Conservation (phyloP, 2,113 vertebrate genomes). For the Rhabdornis inornatus region DNA sequence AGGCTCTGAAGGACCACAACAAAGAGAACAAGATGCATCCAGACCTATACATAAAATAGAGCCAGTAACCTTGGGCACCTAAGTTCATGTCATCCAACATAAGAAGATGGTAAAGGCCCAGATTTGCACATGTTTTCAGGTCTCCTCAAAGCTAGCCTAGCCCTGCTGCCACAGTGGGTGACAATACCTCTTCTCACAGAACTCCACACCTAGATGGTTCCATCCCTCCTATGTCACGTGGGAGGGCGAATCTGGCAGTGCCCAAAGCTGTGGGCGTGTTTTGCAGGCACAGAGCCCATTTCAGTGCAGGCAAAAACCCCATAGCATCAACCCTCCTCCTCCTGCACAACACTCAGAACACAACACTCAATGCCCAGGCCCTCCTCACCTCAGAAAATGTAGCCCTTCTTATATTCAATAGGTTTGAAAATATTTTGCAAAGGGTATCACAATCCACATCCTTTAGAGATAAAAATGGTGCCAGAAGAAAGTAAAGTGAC, state of each 20-base stretch:
- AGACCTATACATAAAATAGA: background rate
- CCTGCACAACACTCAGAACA: background rate
- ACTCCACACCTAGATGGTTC: rapidly evolving
- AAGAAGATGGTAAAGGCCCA: background rate
- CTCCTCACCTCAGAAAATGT: background rate
- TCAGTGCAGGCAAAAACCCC: background rate
- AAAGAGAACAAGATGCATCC: background rate
- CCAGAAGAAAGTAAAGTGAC: background rate
- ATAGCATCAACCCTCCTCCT: background rate
- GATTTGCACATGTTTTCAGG: background rate
- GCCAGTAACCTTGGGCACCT: background rate
- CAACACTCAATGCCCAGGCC: rapidly evolving
- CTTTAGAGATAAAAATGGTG: background rate
- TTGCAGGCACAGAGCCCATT: rapidly evolving
- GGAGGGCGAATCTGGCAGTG: background rate
- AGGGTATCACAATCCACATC: background rate
- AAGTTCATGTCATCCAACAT: background rate
- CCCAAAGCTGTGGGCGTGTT: background rate
- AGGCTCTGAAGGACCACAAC: background rate
- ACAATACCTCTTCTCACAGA: background rate
- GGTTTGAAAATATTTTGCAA: background rate
- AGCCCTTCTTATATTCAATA: background rate
- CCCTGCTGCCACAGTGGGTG: background rate
- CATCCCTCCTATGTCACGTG: background rate
- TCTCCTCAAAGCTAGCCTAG: background rate